phyloP scores from a whole-genome alignment of 2,797 vertebrate species.

The Gila robusta region DNA sequence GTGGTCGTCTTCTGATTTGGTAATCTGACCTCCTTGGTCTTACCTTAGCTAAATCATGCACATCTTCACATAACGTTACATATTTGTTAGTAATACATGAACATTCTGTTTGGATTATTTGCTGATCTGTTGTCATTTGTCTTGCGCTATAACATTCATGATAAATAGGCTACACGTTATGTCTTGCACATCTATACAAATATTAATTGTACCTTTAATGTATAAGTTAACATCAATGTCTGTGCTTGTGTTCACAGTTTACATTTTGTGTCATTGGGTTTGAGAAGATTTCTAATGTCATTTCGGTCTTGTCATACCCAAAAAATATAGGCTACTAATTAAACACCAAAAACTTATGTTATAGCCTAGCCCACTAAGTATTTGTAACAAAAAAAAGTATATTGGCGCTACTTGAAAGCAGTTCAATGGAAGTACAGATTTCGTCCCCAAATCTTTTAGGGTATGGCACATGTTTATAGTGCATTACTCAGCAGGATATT shows the following conservation, averaged over 20 bases:
- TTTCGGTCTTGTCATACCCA: not conserved
- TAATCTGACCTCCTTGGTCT: not conserved
- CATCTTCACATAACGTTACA: not conserved
- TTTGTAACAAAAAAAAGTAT: too few species aligned
- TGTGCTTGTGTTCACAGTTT: not conserved
- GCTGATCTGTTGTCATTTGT: not conserved
- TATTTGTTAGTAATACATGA: not conserved
- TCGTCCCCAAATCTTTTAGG: not conserved
- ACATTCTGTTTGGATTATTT: not conserved
- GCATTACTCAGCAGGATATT: constrained; percentile 7
- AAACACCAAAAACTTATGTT: not conserved
- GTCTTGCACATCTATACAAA: not conserved
- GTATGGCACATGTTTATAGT: not conserved
- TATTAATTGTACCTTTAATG: not conserved
- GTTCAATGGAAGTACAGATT: not conserved
- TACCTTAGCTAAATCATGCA: not conserved
- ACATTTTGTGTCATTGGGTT: not conserved
- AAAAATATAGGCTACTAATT: not conserved
- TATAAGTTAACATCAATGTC: not conserved
- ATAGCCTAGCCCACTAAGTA: not conserved
- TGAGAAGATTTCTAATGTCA: not conserved
- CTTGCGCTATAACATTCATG: not conserved
- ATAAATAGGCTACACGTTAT: not conserved
- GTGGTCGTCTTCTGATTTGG: not conserved
- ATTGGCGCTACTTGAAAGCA: too few species aligned